phyloP scores from a whole-genome alignment of 2,113 vertebrate genomes.

The Zapus hudsonius region DNA sequence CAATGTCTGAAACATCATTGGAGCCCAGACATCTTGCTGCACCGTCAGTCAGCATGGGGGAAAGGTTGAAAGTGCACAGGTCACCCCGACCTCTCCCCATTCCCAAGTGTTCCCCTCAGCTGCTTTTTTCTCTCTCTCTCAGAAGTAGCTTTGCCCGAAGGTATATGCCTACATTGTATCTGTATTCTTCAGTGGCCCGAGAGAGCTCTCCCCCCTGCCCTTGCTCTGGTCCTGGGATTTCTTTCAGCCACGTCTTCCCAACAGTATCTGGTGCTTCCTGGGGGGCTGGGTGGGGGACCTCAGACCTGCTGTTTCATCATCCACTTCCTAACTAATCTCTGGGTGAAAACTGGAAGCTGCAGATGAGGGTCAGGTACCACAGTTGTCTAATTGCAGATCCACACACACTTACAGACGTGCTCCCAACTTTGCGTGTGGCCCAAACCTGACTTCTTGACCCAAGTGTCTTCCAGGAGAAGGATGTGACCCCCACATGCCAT shows the following conservation, averaged over 20 bases:
- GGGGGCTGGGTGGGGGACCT: not conserved
- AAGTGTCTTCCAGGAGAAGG: not conserved
- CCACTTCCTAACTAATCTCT: not conserved
- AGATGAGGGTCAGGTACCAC: not conserved
- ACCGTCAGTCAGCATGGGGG: not conserved
- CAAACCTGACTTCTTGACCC: not conserved
- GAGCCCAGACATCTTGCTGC: not conserved
- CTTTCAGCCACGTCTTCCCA: not conserved
- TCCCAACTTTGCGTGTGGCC: no score
- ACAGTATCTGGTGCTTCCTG: not conserved
- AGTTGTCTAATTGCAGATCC: not conserved
- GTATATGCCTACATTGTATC: not conserved
- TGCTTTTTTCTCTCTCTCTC: not conserved
- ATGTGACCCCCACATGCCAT: rapidly evolving
- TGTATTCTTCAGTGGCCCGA: not conserved
- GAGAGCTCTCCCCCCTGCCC: not conserved
- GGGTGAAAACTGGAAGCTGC: rapidly evolving
- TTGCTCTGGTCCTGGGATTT: not conserved
- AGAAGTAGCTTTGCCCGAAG: no score
- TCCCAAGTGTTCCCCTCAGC: not conserved
- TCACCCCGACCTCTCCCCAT: rapidly evolving
- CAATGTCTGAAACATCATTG: not conserved
- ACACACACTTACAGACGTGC: rapidly evolving
- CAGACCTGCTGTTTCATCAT: no score
- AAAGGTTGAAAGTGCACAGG: no score